Evolutionary conservation across 2,113 vertebrate species (phyloP).

Genomic region (Pongo abelii): DNA sequence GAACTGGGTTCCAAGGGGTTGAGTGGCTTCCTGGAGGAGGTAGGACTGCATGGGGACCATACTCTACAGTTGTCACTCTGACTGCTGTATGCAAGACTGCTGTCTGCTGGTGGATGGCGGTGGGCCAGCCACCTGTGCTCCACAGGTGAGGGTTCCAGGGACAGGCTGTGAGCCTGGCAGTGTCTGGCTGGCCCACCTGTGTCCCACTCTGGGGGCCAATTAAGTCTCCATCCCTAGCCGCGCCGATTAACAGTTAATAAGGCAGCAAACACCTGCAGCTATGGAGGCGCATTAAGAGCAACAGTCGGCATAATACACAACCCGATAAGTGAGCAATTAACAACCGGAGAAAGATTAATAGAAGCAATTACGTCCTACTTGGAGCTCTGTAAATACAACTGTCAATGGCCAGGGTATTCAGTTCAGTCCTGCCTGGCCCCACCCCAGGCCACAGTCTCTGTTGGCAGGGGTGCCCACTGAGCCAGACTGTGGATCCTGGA

Average conservation of each 20-base stretch:
- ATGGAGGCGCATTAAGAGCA: conserved; percentile 78
- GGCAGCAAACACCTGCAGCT: conserved; percentile 82
- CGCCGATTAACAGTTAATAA: conserved; percentile 80
- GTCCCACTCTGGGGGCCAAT: conserved; percentile 77
- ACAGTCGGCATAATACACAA: conserved; percentile 79
- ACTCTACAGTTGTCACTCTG: background rate
- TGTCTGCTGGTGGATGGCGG: background rate
- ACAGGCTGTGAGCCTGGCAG: conserved; percentile 53
- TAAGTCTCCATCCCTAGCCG: conserved; percentile 79
- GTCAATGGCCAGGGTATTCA: conserved; percentile 54
- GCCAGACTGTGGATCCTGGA: background rate
- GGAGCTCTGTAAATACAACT: conserved; percentile 76
- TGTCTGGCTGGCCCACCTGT: conserved; percentile 62
- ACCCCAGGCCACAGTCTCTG: conserved; percentile 52
- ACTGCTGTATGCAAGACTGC: background rate
- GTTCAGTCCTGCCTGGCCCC: conserved; percentile 27
- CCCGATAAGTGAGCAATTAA: conserved; percentile 84
- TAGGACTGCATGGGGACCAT: background rate
- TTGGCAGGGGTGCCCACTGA: background rate
- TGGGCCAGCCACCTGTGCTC: conserved; percentile 58
- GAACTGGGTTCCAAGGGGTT: conserved; percentile 25
- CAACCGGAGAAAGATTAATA: conserved; percentile 73
- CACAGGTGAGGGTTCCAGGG: conserved; percentile 64
- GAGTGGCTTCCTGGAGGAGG: conserved; percentile 41
- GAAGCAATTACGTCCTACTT: conserved; percentile 66